Evolutionary conservation across 2,113 vertebrate genomes (phyloP).

Genomic region (Alexandromys fortis): DNA sequence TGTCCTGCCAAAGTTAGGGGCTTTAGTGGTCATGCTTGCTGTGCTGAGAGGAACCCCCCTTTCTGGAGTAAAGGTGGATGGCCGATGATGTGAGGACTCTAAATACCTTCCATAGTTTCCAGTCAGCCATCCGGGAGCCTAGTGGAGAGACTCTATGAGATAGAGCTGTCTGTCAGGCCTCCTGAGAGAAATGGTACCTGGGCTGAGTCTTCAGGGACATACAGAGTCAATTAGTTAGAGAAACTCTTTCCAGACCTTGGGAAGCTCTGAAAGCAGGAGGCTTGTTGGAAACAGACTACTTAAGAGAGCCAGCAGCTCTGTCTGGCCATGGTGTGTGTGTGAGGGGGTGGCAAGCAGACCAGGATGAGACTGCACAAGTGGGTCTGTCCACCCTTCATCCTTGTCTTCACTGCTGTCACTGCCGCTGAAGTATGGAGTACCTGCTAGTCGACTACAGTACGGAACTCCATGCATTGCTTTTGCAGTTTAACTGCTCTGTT

Average conservation of each 20-base stretch:
- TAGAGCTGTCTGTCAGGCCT: not conserved
- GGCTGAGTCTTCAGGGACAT: not conserved
- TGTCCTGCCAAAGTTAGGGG: fast-evolving
- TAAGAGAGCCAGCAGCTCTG: not conserved
- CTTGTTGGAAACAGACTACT: not conserved
- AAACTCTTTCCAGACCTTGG: not conserved
- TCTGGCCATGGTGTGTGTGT: fast-evolving
- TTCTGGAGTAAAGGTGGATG: not conserved
- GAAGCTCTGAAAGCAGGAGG: not conserved
- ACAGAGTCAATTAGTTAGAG: not conserved
- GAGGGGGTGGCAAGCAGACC: not conserved
- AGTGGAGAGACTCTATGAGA: not conserved
- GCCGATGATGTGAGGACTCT: not conserved
- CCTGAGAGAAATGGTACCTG: not conserved
- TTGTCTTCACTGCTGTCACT: not conserved
- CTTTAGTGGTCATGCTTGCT: not conserved
- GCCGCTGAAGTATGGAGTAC: fast-evolving
- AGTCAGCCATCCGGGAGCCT: not conserved
- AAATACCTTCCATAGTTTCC: not conserved
- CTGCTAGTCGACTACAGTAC: not conserved
- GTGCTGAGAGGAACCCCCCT: not conserved
- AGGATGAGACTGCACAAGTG: not conserved
- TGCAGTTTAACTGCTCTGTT: no score
- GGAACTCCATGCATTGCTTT: not conserved
- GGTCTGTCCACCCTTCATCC: not conserved